Evolutionary conservation across 2,797 vertebrate genomes (phyloP).

Genomic region (Erethizon dorsatum): DNA sequence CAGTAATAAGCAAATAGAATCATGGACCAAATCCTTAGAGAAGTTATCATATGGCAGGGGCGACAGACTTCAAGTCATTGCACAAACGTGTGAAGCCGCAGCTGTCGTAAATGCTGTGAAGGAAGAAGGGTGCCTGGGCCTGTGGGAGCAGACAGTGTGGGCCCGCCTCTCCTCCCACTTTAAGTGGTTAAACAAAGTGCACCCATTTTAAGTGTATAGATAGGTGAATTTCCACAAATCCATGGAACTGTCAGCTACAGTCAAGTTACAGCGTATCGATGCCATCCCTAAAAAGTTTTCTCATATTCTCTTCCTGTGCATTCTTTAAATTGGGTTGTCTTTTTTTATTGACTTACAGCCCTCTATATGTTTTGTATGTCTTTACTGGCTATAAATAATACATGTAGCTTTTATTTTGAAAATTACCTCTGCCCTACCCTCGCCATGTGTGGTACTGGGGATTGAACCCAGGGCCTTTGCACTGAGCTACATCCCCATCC

Average conservation of each 20-base stretch:
- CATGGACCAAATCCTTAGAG: not conserved
- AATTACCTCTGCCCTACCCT: not conserved
- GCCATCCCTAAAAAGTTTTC: not conserved
- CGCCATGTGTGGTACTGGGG: no score
- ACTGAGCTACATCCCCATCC: not conserved
- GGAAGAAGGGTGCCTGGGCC: not conserved
- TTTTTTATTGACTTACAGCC: not conserved
- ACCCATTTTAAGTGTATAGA: not conserved
- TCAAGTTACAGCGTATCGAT: not conserved
- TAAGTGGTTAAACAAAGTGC: not conserved
- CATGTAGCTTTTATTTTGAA: not conserved
- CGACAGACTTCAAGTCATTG: not conserved
- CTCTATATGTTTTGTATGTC: not conserved
- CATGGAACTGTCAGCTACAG: not conserved
- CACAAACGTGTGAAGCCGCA: not conserved
- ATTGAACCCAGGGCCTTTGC: no score
- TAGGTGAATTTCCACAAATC: not conserved
- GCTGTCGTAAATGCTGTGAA: not conserved
- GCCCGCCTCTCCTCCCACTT: not conserved
- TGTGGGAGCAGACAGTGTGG: not conserved
- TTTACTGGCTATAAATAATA: not conserved
- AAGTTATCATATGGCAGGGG: not conserved
- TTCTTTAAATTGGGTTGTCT: conserved; percentile 19
- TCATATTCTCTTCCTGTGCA: not conserved
- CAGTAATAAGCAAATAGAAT: not conserved